Base-by-base conservation (phyloP, 2,797 vertebrate species). In the Hydrophis major region DNA sequence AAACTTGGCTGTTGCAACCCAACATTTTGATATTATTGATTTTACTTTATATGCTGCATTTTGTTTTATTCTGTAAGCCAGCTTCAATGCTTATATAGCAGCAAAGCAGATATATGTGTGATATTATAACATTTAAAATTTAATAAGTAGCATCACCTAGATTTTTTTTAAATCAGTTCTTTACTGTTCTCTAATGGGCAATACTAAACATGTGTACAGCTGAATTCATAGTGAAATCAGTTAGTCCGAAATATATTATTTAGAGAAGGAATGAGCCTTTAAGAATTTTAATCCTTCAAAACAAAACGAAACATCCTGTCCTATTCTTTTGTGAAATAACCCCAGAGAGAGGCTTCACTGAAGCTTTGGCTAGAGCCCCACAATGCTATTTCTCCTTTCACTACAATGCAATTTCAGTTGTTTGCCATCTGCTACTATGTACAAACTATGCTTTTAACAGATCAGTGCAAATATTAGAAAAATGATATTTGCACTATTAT, bases 401-500 rank as follows among this genome's bases (percentile, higher is more conserved):
- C 66, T 56, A 53, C 86, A 55, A 91, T 18, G 14, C 74, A 50
- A 63, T 91, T 93, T 89, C 90, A 63, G 87, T 91, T 91, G 4
- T 56, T 87, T 28, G 27, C 69, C 32, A 86, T 93, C 66, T 91
- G 90, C 47, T 87, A 83, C 86, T 74, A n/a, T 66, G 50, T 88
- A 56, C 90, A 86, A 83, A 69, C 42, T 56, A 83, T 87, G 87
- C 57, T 86, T 91, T 83, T 83, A 63, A 32, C 69, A 89, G n/a
- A 16, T 50, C 25, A 42, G 60, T 91, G 90, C 42, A 61, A 93
- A 91, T 53, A 32, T 66, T 42, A 78, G 42, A 63, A 88, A 89
- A 93, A 78, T 63, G 50, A 37, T 66, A 91, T 91, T 93, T 93
- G 69, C 88, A 25, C 69, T 91, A 83, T 20, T 25, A 86, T 66